Evolutionary conservation across 30 jellyfish, hydroid and myxozoan genomes (phyloP).

Genomic region (Pelagia noctiluca): DNA sequence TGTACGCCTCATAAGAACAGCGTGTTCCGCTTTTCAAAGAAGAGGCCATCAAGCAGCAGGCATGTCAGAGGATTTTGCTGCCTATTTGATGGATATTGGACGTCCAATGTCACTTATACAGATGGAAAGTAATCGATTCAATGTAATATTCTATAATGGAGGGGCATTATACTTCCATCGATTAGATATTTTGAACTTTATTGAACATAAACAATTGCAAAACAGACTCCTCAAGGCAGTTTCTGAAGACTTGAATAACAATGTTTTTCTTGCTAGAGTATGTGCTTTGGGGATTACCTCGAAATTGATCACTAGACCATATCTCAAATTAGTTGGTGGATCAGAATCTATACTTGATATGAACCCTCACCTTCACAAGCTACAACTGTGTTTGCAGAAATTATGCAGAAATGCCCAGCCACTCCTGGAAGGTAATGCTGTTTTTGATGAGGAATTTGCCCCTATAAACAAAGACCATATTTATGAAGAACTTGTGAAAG

Average conservation of each 20-base stretch:
- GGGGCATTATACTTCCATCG: constrained; percentile 23
- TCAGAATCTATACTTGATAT: constrained; percentile 20
- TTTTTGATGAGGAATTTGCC: constrained; percentile 31
- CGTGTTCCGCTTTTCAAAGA: constrained; percentile 21
- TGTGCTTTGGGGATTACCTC: no score
- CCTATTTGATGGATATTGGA: constrained; percentile 13
- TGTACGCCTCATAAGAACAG: constrained; percentile 13
- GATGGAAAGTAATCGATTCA: constrained; percentile 40
- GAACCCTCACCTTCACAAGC: constrained; percentile 35
- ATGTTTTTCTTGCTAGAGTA: no score
- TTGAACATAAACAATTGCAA: neutral
- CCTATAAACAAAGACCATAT: neutral
- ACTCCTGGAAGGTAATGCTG: neutral
- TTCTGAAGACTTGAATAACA: constrained; percentile 27
- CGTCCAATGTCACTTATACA: neutral
- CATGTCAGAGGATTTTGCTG: constrained; percentile 11
- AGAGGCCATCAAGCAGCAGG: constrained; percentile 48
- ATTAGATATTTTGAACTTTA: neutral
- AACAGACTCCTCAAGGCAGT: constrained; percentile 43
- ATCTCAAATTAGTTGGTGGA: no score
- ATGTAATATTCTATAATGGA: constrained; percentile 31
- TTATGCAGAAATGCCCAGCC: constrained; percentile 1
- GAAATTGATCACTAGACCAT: no score
- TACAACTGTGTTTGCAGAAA: constrained; percentile 21
- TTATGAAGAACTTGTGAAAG: constrained; percentile 1